Conservation (phyloP, 1,140 invertebrate species). For the Drosophila busckii region DNA sequence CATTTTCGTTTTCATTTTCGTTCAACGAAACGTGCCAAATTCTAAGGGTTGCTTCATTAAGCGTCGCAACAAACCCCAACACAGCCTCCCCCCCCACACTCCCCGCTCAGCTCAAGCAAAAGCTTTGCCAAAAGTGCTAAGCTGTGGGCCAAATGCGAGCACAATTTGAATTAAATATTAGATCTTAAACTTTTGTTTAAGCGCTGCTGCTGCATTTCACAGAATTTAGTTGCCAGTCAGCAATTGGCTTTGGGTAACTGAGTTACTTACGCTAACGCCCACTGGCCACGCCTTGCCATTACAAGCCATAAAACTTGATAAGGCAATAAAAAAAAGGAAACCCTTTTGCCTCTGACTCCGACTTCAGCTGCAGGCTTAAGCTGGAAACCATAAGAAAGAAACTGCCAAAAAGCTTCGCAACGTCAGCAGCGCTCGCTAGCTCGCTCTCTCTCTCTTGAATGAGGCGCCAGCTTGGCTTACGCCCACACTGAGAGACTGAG, state of each 20-base stretch:
- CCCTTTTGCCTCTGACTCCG: constrained; percentile 13
- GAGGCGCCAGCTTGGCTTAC: constrained; percentile 38
- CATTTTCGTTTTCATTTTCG: constrained; percentile 39
- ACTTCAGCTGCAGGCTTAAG: not conserved
- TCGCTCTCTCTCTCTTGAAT: constrained; percentile 30
- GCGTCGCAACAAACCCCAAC: constrained; percentile 20
- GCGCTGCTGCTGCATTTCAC: no score
- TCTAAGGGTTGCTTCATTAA: constrained; percentile 75
- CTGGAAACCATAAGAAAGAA: constrained; percentile 65
- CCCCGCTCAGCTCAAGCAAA: constrained; percentile 9
- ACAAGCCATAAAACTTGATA: constrained; percentile 67
- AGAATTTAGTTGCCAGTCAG: constrained; percentile 7
- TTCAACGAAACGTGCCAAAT: constrained; percentile 62
- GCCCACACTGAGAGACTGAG: constrained; percentile 2
- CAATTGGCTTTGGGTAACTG: constrained; percentile 42
- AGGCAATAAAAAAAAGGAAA: constrained; percentile 52
- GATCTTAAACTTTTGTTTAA: no score
- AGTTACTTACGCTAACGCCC: constrained; percentile 44
- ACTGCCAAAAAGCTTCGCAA: constrained; percentile 71
- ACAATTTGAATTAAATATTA: constrained; percentile 28
- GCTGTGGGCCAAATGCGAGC: constrained; percentile 32
- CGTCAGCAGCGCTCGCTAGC: no score
- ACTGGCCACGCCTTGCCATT: constrained; percentile 41
- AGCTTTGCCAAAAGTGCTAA: constrained; percentile 41
- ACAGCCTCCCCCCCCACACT: constrained; percentile 7